Conservation (phyloP, 2,797 vertebrate genomes). For the Chaunax sp. region DNA sequence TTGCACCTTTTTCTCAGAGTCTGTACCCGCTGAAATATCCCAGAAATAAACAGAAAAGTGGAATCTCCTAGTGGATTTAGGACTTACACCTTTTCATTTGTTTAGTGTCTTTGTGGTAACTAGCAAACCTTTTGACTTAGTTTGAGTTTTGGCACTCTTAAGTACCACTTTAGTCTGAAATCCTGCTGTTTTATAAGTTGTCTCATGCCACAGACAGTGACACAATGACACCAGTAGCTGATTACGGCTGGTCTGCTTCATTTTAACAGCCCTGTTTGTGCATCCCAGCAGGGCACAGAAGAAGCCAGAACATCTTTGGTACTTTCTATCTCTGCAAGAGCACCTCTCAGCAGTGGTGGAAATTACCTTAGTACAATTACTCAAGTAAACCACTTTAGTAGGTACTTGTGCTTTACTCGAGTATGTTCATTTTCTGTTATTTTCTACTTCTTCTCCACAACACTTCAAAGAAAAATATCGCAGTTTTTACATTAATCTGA, state of each 20-base stretch:
- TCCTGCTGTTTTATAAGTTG: conserved; percentile 24
- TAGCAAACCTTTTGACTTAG: neutral
- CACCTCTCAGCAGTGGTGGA: neutral
- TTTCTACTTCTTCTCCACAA: neutral
- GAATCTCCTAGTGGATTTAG: no score
- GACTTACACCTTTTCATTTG: no score
- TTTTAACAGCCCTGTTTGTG: no score
- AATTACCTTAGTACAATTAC: neutral
- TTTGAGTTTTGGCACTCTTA: neutral
- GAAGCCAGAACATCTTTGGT: neutral
- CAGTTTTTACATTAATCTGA: no score
- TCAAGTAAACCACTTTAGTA: no score
- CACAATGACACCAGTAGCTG: conserved; percentile 9
- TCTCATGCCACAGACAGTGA: conserved; percentile 17
- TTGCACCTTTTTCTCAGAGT: neutral
- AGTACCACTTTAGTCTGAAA: conserved; percentile 8
- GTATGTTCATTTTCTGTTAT: neutral
- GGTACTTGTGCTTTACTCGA: no score
- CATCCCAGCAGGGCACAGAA: conserved; percentile 21
- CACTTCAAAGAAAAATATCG: no score
- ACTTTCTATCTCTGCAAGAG: neutral
- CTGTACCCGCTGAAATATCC: neutral
- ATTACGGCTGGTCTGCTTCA: conserved; percentile 27
- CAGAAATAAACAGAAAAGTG: neutral
- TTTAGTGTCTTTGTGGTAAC: neutral